Evolutionary conservation across 2,888 invertebrate species (phyloP), one percentile per base, ranked within the genome.

Genomic region (Eumacrocentrus americanus): DNA sequence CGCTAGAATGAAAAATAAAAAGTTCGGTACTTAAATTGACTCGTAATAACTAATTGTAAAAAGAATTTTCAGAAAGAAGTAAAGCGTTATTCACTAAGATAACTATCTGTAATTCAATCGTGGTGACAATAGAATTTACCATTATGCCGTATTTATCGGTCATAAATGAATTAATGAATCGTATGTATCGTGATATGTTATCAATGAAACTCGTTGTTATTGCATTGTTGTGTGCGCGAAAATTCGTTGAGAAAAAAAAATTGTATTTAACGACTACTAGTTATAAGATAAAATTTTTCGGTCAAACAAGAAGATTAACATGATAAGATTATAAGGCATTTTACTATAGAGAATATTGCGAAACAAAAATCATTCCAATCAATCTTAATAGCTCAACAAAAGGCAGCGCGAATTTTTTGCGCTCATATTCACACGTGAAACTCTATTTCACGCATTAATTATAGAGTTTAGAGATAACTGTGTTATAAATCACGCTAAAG

Each of bases 91-190:
- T 29, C 54, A 62, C 51, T 62, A 62, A 64, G 58, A 60, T 46
- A 60, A 55, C 59, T 65, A 59, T 70, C 71, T 73, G 71, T 71
- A 78, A 59, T 77, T 78, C 75, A 77, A 76, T 77, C 73, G 75
- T 73, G 74, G 70, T 76, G 78, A 78, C 78, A 78, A 78, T 78
- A 78, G 78, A 71, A 70, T 70, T 70, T 72, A 72, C 72, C 67
- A 72, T 70, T 73, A 75, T 72, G 72, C 70, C 58, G 60, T 75
- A 72, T 69, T 62, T 67, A 50, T 71, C 63, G 69, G 68, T 61
- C 60, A 62, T 59, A 59, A 61, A 46, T 59, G 44, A 66, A 58
- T 37, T 59, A 58, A 64, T 46, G 50, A 63, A 61, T 58, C 56
- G 53, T 63, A 63, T 60, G 62, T 65, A 67, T 67, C 62, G 61